Evolutionary conservation across 2,888 invertebrate species (phyloP), one percentile per base, ranked within the genome.

Genomic region (Brachycybe producta): DNA sequence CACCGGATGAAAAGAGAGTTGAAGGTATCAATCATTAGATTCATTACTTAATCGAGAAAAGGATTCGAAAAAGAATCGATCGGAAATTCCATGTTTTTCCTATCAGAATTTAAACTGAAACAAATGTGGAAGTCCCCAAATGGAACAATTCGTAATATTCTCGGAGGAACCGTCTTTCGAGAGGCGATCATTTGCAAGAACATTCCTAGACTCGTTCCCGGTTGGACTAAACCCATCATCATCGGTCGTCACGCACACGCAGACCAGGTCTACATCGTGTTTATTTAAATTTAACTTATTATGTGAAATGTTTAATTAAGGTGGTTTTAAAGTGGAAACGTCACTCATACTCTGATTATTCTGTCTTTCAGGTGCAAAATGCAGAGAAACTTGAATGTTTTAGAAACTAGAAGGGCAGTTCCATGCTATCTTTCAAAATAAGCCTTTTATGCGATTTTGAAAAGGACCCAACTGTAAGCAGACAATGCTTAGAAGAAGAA

Each of bases 181-280:
- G 74, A 74, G 61, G 72, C 74, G 17, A 74, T 74, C 59, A 70
- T 75, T 55, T 72, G 71, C 60, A 67, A 71, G 57, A 75, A 97
- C 67, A 90, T 98, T 67, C 97, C 97, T 7, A 80, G 94, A 56
- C 75, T 98, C 52, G 97, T 98, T 0, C 79, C 83, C 40, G 82
- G 87, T 32, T 98, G 98, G 98, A 80, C 79, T 42, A 83, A 94
- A 62, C 94, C 97, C 5, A 98, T 98, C 59, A 84, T 98, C 49
- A 97, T 98, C 63, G 98, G 97, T 2, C 84, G 97, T 73, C 97
- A 98, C 66, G 97, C 97, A 48, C 88, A 95, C 65, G 97, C 87
- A 32, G 97, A 97, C 71, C 95, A 94, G 68, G 72, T n/a, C n/a
- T n/a, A n/a, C n/a, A n/a, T n/a, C n/a, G n/a, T n/a, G n/a, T n/a